phyloP scores from a whole-genome alignment of 35 echinoderm and acorn worm species.

The Anneissia japonica region DNA sequence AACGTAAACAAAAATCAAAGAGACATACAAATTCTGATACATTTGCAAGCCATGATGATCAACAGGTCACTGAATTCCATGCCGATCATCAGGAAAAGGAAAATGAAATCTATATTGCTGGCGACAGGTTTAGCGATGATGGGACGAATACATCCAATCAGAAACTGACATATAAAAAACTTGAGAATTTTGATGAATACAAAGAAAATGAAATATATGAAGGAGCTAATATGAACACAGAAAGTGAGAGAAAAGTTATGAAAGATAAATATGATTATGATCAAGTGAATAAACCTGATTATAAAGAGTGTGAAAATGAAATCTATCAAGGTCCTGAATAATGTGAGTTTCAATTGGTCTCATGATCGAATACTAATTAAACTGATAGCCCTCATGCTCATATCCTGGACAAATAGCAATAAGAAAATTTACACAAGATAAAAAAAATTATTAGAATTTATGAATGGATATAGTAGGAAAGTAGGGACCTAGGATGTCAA shows the following conservation, averaged over 20 bases:
- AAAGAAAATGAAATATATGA: not conserved
- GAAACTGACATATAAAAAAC: too few relatives aligned
- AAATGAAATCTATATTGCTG: not conserved
- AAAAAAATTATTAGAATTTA: too few relatives aligned
- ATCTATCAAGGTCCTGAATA: not conserved
- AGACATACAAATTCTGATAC: not conserved
- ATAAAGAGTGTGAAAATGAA: not conserved
- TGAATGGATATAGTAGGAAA: too few relatives aligned
- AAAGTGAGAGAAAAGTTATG: too few relatives aligned
- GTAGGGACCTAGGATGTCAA: too few relatives aligned
- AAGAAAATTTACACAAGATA: too few relatives aligned
- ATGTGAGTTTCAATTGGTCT: not conserved
- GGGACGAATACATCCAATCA: not conserved
- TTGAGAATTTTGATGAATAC: not conserved
- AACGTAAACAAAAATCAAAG: not conserved
- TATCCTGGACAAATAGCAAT: too few relatives aligned
- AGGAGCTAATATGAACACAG: not conserved
- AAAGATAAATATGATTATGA: not conserved
- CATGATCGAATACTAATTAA: too few relatives aligned
- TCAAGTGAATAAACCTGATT: not conserved
- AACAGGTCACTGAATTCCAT: not conserved
- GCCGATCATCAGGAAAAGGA: not conserved
- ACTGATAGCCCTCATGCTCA: too few relatives aligned
- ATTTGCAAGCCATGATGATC: not conserved
- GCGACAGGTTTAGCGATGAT: not conserved